A percentile compares a stretch with the other conserved stretches of the same genome.
Conservation (phyloP, 1,140 invertebrate genomes). For the Bilobella aurantiaca region DNA sequence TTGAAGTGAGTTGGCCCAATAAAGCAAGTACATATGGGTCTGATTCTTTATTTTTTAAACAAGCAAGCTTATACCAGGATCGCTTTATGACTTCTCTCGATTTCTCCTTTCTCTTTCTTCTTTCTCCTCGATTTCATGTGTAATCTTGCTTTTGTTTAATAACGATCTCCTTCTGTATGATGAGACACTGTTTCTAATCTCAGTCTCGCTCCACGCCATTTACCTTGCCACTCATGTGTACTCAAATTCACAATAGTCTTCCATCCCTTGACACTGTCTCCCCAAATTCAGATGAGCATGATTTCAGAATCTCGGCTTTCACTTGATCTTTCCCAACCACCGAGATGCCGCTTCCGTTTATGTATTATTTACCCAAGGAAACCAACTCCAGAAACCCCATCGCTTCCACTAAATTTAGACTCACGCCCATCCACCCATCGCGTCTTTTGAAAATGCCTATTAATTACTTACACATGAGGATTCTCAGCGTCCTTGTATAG, state of each 20-base stretch:
- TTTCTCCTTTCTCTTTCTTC: neutral
- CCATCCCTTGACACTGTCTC: neutral
- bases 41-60: too few relatives aligned
- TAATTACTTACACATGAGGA: too few relatives aligned
- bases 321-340: neutral
- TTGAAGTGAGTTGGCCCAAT: too few relatives aligned
- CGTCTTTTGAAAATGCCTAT: too few relatives aligned
- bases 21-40: too few relatives aligned
- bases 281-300: neutral
- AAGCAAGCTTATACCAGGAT: too few relatives aligned
- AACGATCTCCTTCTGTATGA: constrained; percentile 12
- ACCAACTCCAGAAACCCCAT: neutral
- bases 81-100: neutral
- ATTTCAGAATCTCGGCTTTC: neutral
- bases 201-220: constrained; percentile 34
- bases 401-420: neutral
- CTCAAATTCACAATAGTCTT: constrained; percentile 23
- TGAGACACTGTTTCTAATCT: constrained; percentile 21
- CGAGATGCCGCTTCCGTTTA: neutral
- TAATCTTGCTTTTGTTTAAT: constrained; percentile 22
- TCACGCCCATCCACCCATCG: too few relatives aligned
- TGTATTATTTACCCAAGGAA: neutral
- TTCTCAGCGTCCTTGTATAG: too few relatives aligned
- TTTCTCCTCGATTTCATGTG: neutral
- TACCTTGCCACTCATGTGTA: constrained; percentile 33